Conservation (phyloP, 2,888 invertebrate species). For the Helicoverpa assulta region DNA sequence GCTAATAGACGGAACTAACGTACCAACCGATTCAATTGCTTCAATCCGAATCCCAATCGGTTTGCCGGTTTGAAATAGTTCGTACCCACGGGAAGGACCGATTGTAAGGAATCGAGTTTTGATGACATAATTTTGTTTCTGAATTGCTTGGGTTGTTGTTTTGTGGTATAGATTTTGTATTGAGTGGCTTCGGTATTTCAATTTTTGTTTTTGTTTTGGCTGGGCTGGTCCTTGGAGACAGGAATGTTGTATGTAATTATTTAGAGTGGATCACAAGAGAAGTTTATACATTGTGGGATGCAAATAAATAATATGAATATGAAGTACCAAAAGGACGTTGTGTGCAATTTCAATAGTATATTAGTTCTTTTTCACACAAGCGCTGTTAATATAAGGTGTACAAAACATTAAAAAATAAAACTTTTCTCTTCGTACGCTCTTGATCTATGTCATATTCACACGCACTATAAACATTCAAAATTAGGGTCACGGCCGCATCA, state of each 20-base stretch:
- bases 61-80: constrained; percentile 46
- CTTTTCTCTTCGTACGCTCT: no score
- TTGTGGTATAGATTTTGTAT: constrained; percentile 6
- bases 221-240: neutral
- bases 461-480: neutral
- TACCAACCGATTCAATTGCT: constrained; percentile 44
- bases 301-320: no score
- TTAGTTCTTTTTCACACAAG: no score
- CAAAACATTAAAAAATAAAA: no score
- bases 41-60: constrained; percentile 45
- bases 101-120: constrained; percentile 40
- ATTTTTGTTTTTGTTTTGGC: neutral
- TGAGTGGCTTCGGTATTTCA: neutral
- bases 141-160: constrained; percentile 18
- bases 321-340: neutral
- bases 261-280: neutral
- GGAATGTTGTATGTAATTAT: neutral
- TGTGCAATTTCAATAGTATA: no score
- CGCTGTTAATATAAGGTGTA: no score
- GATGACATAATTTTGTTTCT: constrained; percentile 29
- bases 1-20: constrained; percentile 58
- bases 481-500: neutral
- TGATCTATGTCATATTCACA: no score
- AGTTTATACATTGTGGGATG: no score
- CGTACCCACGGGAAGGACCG: constrained; percentile 23